Conservation (phyloP, 2,888 invertebrate species). For the Apoderus coryli region DNA sequence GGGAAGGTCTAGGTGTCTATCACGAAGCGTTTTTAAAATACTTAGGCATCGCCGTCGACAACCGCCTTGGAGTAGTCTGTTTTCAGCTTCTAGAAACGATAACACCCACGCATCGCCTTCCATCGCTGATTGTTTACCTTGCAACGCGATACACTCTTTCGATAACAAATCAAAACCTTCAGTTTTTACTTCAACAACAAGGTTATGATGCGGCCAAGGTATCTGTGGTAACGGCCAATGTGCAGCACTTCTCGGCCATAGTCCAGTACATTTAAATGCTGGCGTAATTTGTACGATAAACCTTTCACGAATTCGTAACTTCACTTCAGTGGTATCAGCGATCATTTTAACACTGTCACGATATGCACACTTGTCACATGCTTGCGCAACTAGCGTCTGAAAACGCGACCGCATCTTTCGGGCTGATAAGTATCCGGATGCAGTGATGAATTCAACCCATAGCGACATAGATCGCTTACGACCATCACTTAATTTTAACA, state of each 20-base stretch:
- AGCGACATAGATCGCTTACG: constrained; percentile 76
- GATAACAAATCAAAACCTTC: constrained; percentile 72
- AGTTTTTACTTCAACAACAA: constrained; percentile 66
- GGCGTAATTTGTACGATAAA: constrained; percentile 73
- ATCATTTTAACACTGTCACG: constrained; percentile 70
- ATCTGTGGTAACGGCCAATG: constrained; percentile 69
- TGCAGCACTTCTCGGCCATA: constrained; percentile 71
- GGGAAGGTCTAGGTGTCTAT: constrained; percentile 60
- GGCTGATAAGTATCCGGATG: constrained; percentile 71
- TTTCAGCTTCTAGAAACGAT: constrained; percentile 64
- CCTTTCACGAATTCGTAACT: constrained; percentile 58
- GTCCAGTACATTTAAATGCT: constrained; percentile 67
- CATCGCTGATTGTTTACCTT: constrained; percentile 58
- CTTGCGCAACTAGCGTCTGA: constrained; percentile 59
- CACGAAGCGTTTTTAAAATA: constrained; percentile 62
- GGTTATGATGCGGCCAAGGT: constrained; percentile 68
- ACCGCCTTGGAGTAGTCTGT: constrained; percentile 52
- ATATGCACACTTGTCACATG: constrained; percentile 68
- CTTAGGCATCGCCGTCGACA: constrained; percentile 52
- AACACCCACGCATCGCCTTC: constrained; percentile 80
- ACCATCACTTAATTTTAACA: constrained; percentile 71
- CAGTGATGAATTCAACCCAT: constrained; percentile 87
- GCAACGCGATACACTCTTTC: constrained; percentile 51
- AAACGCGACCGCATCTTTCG: constrained; percentile 74
- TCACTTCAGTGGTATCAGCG: constrained; percentile 69